Evolutionary conservation across 2,888 invertebrate genomes (phyloP).

Genomic region (Patella ulyssiponensis): DNA sequence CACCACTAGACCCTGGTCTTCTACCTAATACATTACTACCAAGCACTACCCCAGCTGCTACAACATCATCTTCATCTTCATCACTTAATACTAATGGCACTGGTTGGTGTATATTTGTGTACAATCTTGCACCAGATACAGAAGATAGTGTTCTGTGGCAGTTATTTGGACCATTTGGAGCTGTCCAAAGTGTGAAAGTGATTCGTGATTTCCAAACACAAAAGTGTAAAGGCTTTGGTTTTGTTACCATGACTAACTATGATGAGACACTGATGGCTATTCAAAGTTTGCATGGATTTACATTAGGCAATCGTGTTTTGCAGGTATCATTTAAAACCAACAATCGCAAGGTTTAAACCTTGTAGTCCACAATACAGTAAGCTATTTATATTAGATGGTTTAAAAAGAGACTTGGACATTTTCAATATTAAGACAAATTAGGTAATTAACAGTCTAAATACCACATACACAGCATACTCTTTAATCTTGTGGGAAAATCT

Average conservation of each 20-base stretch:
- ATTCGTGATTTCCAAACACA: conserved; percentile 95
- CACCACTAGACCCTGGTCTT: conserved; percentile 67
- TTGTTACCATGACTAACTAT: conserved; percentile 98
- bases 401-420: background rate
- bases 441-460: no score
- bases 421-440: background rate
- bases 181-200: conserved; percentile 97
- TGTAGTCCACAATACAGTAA: background rate
- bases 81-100: conserved; percentile 61
- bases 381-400: background rate
- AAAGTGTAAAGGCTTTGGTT: conserved; percentile 98
- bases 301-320: conserved; percentile 93
- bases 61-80: conserved; percentile 44
- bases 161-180: conserved; percentile 96
- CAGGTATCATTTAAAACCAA: conserved; percentile 96
- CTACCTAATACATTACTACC: conserved; percentile 66
- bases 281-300: conserved; percentile 95
- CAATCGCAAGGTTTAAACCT: conserved; percentile 75
- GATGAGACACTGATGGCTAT: conserved; percentile 97
- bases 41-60: conserved; percentile 42
- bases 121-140: conserved; percentile 91
- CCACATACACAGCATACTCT: background rate
- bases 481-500: conserved; percentile 1
- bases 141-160: conserved; percentile 94
- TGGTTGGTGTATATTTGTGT: conserved; percentile 94